phyloP scores from a whole-genome alignment of 2,797 vertebrate species.

The Acipenser transmontanus region DNA sequence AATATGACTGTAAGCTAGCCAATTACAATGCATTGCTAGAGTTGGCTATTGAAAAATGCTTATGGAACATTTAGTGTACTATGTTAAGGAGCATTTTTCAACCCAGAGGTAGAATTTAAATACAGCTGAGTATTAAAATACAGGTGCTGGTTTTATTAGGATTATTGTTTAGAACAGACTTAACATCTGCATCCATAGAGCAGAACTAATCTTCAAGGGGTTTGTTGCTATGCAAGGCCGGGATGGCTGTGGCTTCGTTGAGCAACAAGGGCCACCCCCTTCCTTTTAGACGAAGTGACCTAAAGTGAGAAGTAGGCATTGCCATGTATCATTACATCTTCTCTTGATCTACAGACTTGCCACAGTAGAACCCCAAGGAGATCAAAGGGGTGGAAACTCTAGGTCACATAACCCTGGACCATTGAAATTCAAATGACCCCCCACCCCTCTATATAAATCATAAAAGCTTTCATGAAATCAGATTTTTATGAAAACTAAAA shows the following conservation, averaged over 20 bases:
- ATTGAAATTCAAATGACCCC: neutral
- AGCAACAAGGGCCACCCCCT: slow-evolving; percentile 24
- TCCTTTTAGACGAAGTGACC: slow-evolving; percentile 11
- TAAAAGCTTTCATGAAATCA: too few relatives aligned
- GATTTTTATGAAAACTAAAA: neutral
- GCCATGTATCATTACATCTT: slow-evolving; percentile 64
- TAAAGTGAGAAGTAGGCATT: slow-evolving; percentile 42
- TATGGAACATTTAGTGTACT: too few relatives aligned
- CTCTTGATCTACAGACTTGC: slow-evolving; percentile 49
- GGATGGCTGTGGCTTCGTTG: slow-evolving; percentile 49
- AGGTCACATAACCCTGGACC: neutral
- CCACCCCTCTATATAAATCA: neutral
- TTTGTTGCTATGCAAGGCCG: slow-evolving; percentile 36
- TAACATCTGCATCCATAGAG: slow-evolving; percentile 9
- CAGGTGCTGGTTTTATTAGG: slow-evolving; percentile 47
- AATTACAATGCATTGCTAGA: too few relatives aligned
- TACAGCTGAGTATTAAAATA: slow-evolving; percentile 63
- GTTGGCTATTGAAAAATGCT: too few relatives aligned
- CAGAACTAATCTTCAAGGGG: slow-evolving; percentile 54
- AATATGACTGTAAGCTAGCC: too few relatives aligned
- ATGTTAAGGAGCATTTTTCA: too few relatives aligned
- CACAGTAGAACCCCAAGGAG: slow-evolving; percentile 47
- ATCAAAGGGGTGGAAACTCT: slow-evolving; percentile 46
- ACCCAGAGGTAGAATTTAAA: slow-evolving; percentile 40
- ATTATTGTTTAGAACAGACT: slow-evolving; percentile 26